Evolutionary conservation across 2,888 invertebrate species (phyloP), one percentile per base, ranked within the genome.

Genomic region (Idaea biselata): DNA sequence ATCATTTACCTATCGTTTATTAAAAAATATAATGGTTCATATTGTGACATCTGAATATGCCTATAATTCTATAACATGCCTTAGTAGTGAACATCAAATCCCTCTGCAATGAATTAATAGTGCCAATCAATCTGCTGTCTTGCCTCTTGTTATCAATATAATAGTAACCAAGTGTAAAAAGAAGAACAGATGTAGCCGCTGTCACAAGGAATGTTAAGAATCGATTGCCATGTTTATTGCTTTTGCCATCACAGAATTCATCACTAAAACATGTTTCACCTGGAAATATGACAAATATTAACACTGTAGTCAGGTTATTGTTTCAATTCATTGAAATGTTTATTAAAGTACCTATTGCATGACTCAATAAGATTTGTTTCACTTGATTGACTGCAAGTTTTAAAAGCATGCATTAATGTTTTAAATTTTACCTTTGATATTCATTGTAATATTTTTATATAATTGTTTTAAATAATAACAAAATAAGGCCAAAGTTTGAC

Each of bases 141-240:
- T 95, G 94, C 69, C 95, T 94, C 74, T 93, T 94, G 78, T 95
- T 96, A 84, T 96, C 96, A 67, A 97, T 94, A 73, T 95, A 95
- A 82, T 96, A 95, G 85, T 96, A 96, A 18, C 96, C 96, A 65
- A 97, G 93, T 17, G 95, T 94, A 77, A 97, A 97, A 60, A 96
- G 83, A 7, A 97, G 88, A 0, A 96, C 94, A 0, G 96, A 94
- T n/a, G 94, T 86, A 3, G 96, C 95, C n/a, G 96, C 95, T 59
- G 96, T 93, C 16, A 93, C 78, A 44, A 95, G 87, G 80, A 94
- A 95, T 1, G 94, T 91, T 16, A 95, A 76, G 1, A 94, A 73
- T 17, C 94, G 88, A 68, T 93, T 93, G 63, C 78, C 83, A 18
- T 84, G 81, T 6, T 83, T 80, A 16, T 76, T 79, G 32, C 79